These are phyloP conservation scores for Ptyas mucosa DNA, from an alignment of 2,113 vertebrate genomes.

Conservation along the genomic window DNA sequence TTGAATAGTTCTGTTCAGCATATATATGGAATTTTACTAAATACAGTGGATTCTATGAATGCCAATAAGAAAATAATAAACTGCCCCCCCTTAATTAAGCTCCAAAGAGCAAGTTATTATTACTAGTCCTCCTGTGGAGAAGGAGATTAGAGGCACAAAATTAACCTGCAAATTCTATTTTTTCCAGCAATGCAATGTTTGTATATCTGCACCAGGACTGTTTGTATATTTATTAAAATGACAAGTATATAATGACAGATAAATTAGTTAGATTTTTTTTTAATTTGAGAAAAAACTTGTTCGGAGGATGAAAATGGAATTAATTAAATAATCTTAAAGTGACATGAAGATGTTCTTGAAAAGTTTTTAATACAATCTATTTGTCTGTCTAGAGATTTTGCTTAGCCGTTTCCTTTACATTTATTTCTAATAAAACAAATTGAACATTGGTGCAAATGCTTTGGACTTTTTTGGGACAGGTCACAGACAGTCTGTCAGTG, in stretches of 20 bases:
- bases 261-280: not conserved
- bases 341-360: not conserved
- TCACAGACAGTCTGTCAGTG: not conserved
- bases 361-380: not conserved
- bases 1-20: constrained; percentile 32
- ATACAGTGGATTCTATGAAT: constrained; percentile 38
- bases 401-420: not conserved
- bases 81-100: constrained; percentile 52
- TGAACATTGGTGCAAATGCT: not conserved
- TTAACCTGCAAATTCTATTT: constrained; percentile 1
- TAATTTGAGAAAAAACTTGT: not conserved
- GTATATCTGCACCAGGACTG: constrained; percentile 21
- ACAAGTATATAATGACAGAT: constrained; percentile 19
- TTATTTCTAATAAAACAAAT: not conserved
- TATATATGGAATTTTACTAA: constrained; percentile 39
- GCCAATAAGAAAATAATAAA: constrained; percentile 46
- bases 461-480: not conserved
- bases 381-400: not conserved
- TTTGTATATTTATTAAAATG: constrained; percentile 31
- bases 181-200: constrained; percentile 27
- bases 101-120: constrained; percentile 41
- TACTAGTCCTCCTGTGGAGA: constrained; percentile 37
- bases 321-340: not conserved
- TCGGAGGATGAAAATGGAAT: not conserved
- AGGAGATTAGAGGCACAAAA: constrained; percentile 37